These are phyloP conservation scores for Delichon dasypus DNA, from an alignment of 2,797 vertebrate species.

Conservation along the genomic window DNA sequence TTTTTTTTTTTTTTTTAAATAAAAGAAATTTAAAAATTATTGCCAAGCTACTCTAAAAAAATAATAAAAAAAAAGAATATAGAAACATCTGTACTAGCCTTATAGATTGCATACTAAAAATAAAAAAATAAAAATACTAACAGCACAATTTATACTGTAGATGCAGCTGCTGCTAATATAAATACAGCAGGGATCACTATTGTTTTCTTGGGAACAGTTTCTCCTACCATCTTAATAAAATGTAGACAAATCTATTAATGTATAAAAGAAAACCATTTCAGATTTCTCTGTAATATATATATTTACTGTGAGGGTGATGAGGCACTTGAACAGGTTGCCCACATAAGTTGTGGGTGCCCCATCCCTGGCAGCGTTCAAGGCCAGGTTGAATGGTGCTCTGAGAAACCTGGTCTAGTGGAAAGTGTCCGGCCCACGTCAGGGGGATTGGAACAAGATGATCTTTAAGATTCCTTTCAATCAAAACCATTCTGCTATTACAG, in stretches of 20 bases:
- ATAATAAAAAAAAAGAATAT: rapidly evolving
- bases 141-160: neutral
- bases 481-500: neutral
- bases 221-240: neutral
- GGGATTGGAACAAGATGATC: neutral
- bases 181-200: neutral
- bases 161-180: neutral
- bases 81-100: neutral
- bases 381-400: neutral
- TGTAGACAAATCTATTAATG: neutral
- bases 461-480: neutral
- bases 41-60: neutral
- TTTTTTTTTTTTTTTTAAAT: neutral
- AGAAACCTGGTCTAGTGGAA: neutral
- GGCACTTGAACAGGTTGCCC: neutral
- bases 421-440: neutral
- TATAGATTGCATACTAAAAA: neutral
- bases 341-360: neutral
- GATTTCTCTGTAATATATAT: neutral
- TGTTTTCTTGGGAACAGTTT: neutral
- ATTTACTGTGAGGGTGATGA: neutral
- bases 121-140: neutral
- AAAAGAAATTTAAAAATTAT: neutral
- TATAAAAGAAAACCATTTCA: neutral
- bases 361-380: neutral